Conservation (phyloP, 2,888 invertebrate species). For the Periphyllus acericola region DNA sequence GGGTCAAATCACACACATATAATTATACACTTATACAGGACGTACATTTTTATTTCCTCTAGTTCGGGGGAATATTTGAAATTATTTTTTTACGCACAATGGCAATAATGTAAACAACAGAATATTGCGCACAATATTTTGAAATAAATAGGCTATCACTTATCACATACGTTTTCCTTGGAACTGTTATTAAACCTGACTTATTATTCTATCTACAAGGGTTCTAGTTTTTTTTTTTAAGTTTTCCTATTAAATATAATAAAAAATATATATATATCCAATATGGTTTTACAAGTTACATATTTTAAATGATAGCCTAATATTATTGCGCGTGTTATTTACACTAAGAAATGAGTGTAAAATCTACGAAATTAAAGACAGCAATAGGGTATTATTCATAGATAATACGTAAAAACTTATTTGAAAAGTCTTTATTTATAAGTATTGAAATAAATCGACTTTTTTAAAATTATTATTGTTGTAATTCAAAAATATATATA, state of each 20-base stretch:
- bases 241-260: too few species aligned
- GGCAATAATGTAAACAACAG: not conserved
- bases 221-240: not conserved
- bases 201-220: not conserved
- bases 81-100: not conserved
- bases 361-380: not conserved
- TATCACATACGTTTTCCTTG: not conserved
- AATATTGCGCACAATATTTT: not conserved
- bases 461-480: too few species aligned
- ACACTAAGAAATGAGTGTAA: not conserved
- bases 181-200: not conserved
- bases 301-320: too few species aligned
- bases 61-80: not conserved
- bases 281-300: too few species aligned
- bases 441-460: too few species aligned
- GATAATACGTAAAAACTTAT: too few species aligned
- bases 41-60: constrained; percentile 1
- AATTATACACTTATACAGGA: not conserved
- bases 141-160: not conserved
- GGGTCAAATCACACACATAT: constrained; percentile 9
- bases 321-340: too few species aligned
- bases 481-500: too few species aligned
- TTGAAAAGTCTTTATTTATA: too few species aligned
- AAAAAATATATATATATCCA: too few species aligned
- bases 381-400: too few species aligned